phyloP scores from a whole-genome alignment of 2,113 vertebrate genomes.

The Paradoxurus hermaphroditus region DNA sequence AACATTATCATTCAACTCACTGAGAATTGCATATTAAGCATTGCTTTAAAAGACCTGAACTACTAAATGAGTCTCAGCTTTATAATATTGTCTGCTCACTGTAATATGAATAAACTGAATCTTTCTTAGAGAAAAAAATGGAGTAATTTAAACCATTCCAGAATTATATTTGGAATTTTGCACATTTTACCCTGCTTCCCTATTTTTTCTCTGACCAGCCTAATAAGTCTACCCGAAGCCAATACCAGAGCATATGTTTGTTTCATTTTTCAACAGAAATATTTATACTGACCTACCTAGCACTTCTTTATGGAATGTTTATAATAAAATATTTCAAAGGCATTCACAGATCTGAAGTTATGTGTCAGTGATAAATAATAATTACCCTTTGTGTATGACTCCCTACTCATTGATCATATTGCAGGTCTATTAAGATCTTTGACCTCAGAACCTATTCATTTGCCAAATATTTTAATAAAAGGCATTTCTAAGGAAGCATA shows the following conservation, averaged over 20 bases:
- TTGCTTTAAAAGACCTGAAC: not conserved
- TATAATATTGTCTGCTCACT: not conserved
- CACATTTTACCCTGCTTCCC: not conserved
- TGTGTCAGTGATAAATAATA: not conserved
- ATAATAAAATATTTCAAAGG: not conserved
- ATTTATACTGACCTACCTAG: not conserved
- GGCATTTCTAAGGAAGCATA: not conserved
- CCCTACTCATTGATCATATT: not conserved
- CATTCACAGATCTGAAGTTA: not conserved
- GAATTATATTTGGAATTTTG: not conserved
- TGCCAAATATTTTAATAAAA: constrained; percentile 30
- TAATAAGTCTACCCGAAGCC: not conserved
- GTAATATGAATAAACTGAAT: not conserved
- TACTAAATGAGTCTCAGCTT: not conserved
- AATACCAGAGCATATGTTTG: not conserved
- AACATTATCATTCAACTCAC: not conserved
- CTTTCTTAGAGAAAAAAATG: not conserved
- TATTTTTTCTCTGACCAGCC: not conserved
- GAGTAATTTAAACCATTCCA: not conserved
- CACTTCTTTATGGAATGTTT: not conserved
- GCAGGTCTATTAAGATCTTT: not conserved
- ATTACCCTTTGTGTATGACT: not conserved
- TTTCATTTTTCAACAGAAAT: not conserved
- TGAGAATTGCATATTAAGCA: not conserved
- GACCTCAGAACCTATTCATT: not conserved